Base-by-base conservation (phyloP, 2,113 vertebrate genomes). In the Dicaeum eximium region DNA sequence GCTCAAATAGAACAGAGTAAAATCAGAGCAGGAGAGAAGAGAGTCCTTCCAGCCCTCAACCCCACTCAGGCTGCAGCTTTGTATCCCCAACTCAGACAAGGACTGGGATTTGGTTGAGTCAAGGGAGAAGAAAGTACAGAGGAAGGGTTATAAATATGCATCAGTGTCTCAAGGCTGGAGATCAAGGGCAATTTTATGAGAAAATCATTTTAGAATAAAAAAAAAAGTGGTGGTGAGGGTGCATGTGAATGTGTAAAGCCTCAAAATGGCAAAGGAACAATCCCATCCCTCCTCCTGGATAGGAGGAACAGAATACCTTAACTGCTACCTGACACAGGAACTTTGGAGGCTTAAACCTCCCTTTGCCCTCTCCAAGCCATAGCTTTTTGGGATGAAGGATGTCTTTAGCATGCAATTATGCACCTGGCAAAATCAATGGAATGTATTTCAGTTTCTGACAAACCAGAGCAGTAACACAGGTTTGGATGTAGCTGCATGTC, bases 101-200 rank as follows among this genome's bases (percentile, higher is more conserved):
- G 50, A 83, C 82, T 90, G 44, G 37, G 22, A 85, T 70, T 88
- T 88, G 81, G 75, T 92, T 83, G 80, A 97, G 88, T 88, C 90
- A 93, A 94, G 80, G 75, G 88, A 96, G 79, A 93, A 90, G 44
- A 78, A 92, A 90, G 82, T 64, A 88, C 87, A 88, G 69, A 82
- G 27, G n/a, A 95, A 45, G 31, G 15, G 31, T 92, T 90, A 95
- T 96, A 94, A 96, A 94, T 90, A 96, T 96, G 65, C 84, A 94
- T 93, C 83, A 92, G 42, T 66, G 20, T 86, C 79, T 90, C 71
- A 85, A 82, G 58, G 60, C 47, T 90, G 45, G n/a, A 88, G 81
- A 96, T 93, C 95, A 96, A 96, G 94, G 95, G 67, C 92, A 96
- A 95, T 94, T 94, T 92, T 80, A 77, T 82, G 60, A 92, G 87